A percentile compares a stretch with the other conserved stretches of the same genome.
Conservation (phyloP, 1,140 invertebrate genomes). For the Druon quercuslanigerum region DNA sequence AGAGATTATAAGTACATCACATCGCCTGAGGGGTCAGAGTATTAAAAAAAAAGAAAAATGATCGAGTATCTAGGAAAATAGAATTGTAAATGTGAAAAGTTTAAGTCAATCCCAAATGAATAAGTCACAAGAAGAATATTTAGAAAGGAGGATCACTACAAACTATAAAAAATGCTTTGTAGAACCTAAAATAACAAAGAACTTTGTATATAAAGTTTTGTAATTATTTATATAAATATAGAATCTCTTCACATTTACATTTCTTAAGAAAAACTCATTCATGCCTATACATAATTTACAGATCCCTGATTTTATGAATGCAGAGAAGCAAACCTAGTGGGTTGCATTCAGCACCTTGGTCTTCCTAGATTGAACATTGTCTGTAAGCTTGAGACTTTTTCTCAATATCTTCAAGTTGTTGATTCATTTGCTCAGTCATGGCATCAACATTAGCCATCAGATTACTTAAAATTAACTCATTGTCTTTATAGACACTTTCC, state of each 20-base stretch:
- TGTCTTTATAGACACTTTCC: constrained; percentile 72
- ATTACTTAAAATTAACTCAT: constrained; percentile 63
- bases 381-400: constrained; percentile 65
- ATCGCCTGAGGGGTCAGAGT: not conserved
- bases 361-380: constrained; percentile 61
- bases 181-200: no score
- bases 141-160: no score
- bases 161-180: no score
- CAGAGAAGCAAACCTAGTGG: not conserved
- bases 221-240: no score
- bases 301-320: not conserved
- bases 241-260: constrained; percentile 14
- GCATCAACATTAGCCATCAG: constrained; percentile 66
- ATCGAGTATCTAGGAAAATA: not conserved
- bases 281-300: constrained; percentile 20
- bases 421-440: constrained; percentile 63
- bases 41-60: not conserved
- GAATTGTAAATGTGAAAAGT: constrained; percentile 20
- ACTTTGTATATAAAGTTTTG: no score
- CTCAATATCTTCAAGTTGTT: constrained; percentile 65
- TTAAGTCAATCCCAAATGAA: not conserved
- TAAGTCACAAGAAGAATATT: no score
- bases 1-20: constrained; percentile 1
- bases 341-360: not conserved
- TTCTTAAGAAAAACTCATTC: not conserved